A percentile compares a stretch with the other conserved stretches of the same genome.
These are phyloP conservation scores for Sardinella longiceps DNA, from an alignment of 2,797 vertebrate genomes.

Conservation along the genomic window DNA sequence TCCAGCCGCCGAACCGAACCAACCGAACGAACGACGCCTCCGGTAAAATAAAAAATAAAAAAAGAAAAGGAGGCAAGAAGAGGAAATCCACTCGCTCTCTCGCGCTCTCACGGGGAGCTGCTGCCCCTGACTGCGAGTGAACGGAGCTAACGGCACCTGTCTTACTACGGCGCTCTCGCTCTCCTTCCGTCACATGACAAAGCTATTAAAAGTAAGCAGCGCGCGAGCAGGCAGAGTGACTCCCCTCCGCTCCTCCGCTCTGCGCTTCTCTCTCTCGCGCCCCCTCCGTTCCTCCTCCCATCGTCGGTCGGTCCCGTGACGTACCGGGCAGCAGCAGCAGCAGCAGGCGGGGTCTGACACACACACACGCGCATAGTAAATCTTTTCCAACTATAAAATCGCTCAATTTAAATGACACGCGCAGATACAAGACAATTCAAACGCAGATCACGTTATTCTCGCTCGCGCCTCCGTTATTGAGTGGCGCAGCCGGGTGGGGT, in stretches of 20 bases:
- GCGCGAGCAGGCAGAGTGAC: slow-evolving; percentile 93
- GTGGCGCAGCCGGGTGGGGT: slow-evolving; percentile 13
- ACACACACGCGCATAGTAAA: slow-evolving; percentile 83
- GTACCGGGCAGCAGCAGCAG: slow-evolving; percentile 69
- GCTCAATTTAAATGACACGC: slow-evolving; percentile 64
- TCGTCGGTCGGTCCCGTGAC: slow-evolving; percentile 87
- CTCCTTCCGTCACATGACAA: slow-evolving; percentile 99
- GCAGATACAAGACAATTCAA: slow-evolving; percentile 59
- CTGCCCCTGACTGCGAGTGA: slow-evolving; percentile 93
- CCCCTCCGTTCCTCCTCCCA: slow-evolving; percentile 51
- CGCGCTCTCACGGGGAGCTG: slow-evolving; percentile 86
- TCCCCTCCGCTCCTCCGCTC: slow-evolving; percentile 72
- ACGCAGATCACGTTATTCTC: slow-evolving; percentile 1
- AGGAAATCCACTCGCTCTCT: slow-evolving; percentile 78
- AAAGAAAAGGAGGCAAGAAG: slow-evolving; percentile 65
- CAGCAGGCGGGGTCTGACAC: slow-evolving; percentile 87
- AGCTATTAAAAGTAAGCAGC: slow-evolving; percentile 98
- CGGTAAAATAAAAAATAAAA: slow-evolving; percentile 53
- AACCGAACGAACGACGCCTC: slow-evolving; percentile 88
- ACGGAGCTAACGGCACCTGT: slow-evolving; percentile 98
- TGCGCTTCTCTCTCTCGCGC: slow-evolving; percentile 47
- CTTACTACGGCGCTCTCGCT: slow-evolving; percentile 99
- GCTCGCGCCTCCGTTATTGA: neutral
- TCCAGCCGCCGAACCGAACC: slow-evolving; percentile 87
- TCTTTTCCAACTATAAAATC: slow-evolving; percentile 69